Percentiles rank a stretch among this genome's conserved stretches.
Evolutionary conservation across 2,888 invertebrate genomes (phyloP).

Genomic region (Gastrophysa polygoni): DNA sequence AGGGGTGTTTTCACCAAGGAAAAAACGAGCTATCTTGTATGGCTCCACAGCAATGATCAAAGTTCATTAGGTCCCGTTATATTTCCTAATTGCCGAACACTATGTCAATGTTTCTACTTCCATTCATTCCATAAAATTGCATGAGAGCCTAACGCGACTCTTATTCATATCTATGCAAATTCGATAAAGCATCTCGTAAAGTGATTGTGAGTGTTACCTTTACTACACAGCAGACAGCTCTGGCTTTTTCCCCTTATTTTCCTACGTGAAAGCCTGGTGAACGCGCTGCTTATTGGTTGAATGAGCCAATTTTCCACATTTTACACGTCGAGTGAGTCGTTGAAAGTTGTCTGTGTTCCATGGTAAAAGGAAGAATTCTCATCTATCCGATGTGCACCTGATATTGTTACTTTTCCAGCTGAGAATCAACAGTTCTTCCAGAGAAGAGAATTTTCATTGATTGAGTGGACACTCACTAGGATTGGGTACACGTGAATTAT

Average conservation of each 20-base stretch:
- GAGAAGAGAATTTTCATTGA: too few relatives aligned
- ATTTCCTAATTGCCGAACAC: background rate
- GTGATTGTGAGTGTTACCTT: slow-evolving; percentile 21
- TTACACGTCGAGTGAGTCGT: slow-evolving; percentile 3
- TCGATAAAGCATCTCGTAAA: slow-evolving; percentile 18
- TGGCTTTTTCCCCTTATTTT: slow-evolving; percentile 7
- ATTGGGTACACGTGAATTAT: too few relatives aligned
- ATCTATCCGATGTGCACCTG: too few relatives aligned
- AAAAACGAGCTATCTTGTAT: too few relatives aligned
- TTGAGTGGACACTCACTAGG: too few relatives aligned
- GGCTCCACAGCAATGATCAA: too few relatives aligned
- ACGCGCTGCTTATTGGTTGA: slow-evolving; percentile 13
- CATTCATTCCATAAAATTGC: background rate
- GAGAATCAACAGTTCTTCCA: too few relatives aligned
- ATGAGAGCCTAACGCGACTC: background rate
- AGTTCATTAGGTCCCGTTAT: too few relatives aligned
- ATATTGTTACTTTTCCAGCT: too few relatives aligned
- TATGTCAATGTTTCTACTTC: slow-evolving; percentile 1
- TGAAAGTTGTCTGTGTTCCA: slow-evolving; percentile 1
- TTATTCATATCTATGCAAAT: slow-evolving; percentile 21
- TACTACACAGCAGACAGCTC: slow-evolving; percentile 16
- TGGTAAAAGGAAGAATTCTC: too few relatives aligned
- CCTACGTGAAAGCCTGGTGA: slow-evolving; percentile 15
- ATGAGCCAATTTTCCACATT: slow-evolving; percentile 14
- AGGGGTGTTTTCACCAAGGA: too few relatives aligned